Conservation (phyloP, 2,113 vertebrate species). For the Apaloderma vittatum region DNA sequence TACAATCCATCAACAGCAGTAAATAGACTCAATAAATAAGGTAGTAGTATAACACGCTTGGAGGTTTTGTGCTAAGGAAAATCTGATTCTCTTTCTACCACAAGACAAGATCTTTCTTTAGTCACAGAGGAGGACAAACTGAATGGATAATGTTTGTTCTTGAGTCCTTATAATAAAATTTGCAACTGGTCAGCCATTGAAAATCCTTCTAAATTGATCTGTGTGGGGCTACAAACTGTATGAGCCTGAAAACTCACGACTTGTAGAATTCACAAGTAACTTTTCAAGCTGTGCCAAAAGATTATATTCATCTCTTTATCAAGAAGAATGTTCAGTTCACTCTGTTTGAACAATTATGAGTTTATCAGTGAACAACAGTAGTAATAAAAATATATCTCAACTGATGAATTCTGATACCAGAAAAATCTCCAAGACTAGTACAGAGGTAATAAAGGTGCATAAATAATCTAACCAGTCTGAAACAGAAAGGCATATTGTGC, state of each 20-base stretch:
- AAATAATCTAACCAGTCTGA: neutral
- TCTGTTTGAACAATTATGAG: neutral
- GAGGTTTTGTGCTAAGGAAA: constrained; percentile 68
- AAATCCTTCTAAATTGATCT: neutral
- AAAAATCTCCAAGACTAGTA: neutral
- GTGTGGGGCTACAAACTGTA: neutral
- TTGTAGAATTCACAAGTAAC: neutral
- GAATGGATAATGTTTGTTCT: neutral
- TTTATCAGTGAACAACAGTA: neutral
- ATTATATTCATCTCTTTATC: neutral
- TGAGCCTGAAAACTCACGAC: neutral
- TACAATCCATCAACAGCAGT: constrained; percentile 75
- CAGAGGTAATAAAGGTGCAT: neutral
- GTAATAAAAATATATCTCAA: neutral
- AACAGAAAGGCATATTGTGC: neutral
- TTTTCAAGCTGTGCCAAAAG: neutral
- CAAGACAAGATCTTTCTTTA: constrained; percentile 62
- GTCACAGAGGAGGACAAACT: constrained; percentile 12
- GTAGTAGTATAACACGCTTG: constrained; percentile 57
- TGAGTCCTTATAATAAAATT: neutral
- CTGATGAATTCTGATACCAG: neutral
- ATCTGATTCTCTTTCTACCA: constrained; percentile 54
- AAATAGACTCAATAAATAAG: constrained; percentile 76
- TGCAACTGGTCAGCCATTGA: neutral
- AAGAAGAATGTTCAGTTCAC: neutral